Evolutionary conservation across 2,888 invertebrate species (phyloP).

Genomic region (Athalia cordata): DNA sequence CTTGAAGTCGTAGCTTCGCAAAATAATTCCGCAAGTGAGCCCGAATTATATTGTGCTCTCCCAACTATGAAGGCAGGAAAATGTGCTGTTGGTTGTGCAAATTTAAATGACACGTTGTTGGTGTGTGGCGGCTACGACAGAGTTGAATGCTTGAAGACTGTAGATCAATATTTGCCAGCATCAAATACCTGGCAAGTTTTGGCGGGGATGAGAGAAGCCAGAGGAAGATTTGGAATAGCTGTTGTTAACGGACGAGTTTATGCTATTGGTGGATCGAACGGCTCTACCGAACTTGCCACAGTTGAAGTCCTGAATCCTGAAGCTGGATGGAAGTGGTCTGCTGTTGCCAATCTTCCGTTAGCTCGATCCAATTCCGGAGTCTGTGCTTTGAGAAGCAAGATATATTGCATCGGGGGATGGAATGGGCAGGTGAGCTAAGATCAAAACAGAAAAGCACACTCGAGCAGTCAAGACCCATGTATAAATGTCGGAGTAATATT

Average conservation of each 20-base stretch:
- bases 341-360: conserved; percentile 71
- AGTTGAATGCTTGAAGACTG: conserved; percentile 85
- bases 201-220: conserved; percentile 83
- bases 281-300: conserved; percentile 85
- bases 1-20: conserved; percentile 54
- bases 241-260: conserved; percentile 82
- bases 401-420: conserved; percentile 90
- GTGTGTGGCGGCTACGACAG: conserved; percentile 91
- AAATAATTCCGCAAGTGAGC: conserved; percentile 73
- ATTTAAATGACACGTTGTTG: conserved; percentile 81
- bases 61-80: conserved; percentile 81
- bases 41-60: conserved; percentile 77
- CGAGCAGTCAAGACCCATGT: background rate
- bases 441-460: background rate
- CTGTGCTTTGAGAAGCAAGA: conserved; percentile 78
- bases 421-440: conserved; percentile 76
- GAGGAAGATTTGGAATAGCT: conserved; percentile 88
- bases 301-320: conserved; percentile 79
- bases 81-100: conserved; percentile 86
- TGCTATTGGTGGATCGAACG: conserved; percentile 90
- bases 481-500: background rate
- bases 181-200: conserved; percentile 82
- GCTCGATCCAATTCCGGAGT: conserved; percentile 76
- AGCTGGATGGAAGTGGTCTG: conserved; percentile 73
- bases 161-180: conserved; percentile 84